Evolutionary conservation across 2,113 vertebrate genomes (phyloP), one percentile per base, ranked within the genome.

Genomic region (Heptranchias perlo): DNA sequence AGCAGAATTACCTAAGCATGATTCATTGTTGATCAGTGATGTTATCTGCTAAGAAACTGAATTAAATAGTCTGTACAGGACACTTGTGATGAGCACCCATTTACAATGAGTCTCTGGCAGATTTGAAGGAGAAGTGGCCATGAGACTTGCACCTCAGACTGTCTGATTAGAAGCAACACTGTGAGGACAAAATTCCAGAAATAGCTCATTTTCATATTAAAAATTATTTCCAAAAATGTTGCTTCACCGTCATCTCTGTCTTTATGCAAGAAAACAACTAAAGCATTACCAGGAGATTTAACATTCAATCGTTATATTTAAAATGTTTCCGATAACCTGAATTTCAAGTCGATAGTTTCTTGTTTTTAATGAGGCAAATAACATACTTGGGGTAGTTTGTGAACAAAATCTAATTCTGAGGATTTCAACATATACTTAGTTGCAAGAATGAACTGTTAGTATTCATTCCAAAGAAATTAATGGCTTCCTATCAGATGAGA

Each of bases 321-420:
- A 94, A 67, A 67, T 69, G 11, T 49, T 95, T 95, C 64, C 44
- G 52, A 39, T 35, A 18, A 16, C 31, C 64, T 73, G 94, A 6
- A 95, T 49, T 69, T 95, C 64, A 35, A 25, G 21, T 8, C n/a
- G 21, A 14, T 69, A 35, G 6, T 25, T 67, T 67, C 6, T 67
- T 65, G n/a, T 82, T 95, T 67, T 49, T 49, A 35, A 28, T 69
- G 25, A 95, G 25, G 25, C 47, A 73, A 95, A 35, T 49, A 73
- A 10, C 31, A 69, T 25, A 28, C 73, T 78, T 44, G 23, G 5
- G 65, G 13, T 47, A 67, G 69, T 69, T 49, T 95, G 25, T 52
- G 47, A 95, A 95, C 47, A 73, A 31, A 52, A 95, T 35, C 65
- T 25, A 52, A 73, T 95, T 95, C 94, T 52, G 47, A 95, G 44